Base-by-base conservation (phyloP, 2,113 vertebrate genomes). In the Serilophus lunatus region DNA sequence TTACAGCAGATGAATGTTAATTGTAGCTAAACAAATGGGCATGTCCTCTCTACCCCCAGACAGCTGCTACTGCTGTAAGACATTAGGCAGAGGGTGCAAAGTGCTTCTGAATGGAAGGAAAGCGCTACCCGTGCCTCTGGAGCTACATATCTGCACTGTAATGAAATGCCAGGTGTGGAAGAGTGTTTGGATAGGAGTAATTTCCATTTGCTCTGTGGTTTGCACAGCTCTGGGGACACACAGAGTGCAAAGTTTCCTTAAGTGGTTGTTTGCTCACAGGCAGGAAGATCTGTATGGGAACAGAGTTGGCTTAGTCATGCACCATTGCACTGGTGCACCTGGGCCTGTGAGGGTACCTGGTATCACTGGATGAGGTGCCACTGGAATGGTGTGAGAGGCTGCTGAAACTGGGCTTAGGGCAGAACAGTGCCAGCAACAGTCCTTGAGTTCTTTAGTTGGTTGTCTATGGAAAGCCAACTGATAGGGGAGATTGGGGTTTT, bases 1-100 rank as follows among this genome's bases (percentile, higher is more conserved):
- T 95, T 95, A 94, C 82, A 70, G 93, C 86, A 92, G 94, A 96
- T 96, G 94, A 96, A 96, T 96, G 94, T 95, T 97, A 96, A 97
- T 95, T 96, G 95, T 95, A 94, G 93, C 92, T 97, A 96, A 97
- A 96, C 96, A 96, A 96, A 94, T 95, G 90, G 94, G 93, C 86
- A 95, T 95, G 92, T 95, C 92, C 86, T 94, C 77, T 84, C 94
- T 95, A 96, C 82, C 92, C 94, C 77, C 76, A 96, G 93, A 96
- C 93, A 97, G 94, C 95, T 96, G 95, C 92, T 95, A 86, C 93
- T 33, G 12, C 92, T 96, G 88, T 86, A 96, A 95, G 93, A 94
- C 92, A 95, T 96, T 83, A 90, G 88, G 93, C 85, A 96, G 82
- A 86, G 90, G 90, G 82, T 92, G 85, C 82, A 93, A 86, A 97